These are phyloP conservation scores for Acromyrmex heyeri DNA, from an alignment of 1,140 invertebrate species.

Conservation along the genomic window DNA sequence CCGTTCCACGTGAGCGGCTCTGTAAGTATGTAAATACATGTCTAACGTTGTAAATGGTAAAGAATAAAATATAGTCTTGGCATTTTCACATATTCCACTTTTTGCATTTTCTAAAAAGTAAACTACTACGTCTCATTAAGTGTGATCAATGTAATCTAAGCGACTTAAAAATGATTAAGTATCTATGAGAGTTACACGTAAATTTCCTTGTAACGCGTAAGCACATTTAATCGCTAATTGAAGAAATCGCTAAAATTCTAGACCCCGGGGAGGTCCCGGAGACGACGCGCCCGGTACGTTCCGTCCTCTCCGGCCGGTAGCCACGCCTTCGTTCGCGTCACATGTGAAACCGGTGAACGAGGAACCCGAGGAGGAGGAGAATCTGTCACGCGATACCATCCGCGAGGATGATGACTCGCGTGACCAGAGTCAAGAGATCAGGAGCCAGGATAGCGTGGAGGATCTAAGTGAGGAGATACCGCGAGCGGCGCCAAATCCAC, in stretches of 20 bases:
- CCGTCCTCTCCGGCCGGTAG: slow-evolving; percentile 33
- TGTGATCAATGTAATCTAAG: neutral
- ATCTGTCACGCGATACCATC: slow-evolving; percentile 40
- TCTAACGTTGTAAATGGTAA: neutral
- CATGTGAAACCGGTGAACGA: slow-evolving; percentile 80
- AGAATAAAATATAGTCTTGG: neutral
- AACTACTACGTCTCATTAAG: neutral
- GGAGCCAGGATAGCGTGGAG: slow-evolving; percentile 49
- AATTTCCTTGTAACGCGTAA: neutral
- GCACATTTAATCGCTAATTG: slow-evolving; percentile 60
- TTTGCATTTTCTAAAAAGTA: neutral
- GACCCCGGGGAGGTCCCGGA: slow-evolving; percentile 38
- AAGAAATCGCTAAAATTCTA: slow-evolving; percentile 69
- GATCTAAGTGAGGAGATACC: slow-evolving; percentile 62
- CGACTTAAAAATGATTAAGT: neutral
- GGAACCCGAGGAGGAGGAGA: slow-evolving; percentile 71
- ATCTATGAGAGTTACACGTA: neutral
- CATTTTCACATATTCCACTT: neutral
- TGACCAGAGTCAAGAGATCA: slow-evolving; percentile 62
- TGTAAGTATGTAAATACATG: neutral
- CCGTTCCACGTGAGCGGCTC: neutral
- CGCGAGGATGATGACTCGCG: slow-evolving; percentile 66
- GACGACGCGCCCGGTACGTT: slow-evolving; percentile 61
- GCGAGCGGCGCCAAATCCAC: slow-evolving; percentile 29
- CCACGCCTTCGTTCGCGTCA: slow-evolving; percentile 61